These are phyloP conservation scores for Enteromius treurensis DNA, from an alignment of 2,797 vertebrate genomes.

Conservation along the genomic window DNA sequence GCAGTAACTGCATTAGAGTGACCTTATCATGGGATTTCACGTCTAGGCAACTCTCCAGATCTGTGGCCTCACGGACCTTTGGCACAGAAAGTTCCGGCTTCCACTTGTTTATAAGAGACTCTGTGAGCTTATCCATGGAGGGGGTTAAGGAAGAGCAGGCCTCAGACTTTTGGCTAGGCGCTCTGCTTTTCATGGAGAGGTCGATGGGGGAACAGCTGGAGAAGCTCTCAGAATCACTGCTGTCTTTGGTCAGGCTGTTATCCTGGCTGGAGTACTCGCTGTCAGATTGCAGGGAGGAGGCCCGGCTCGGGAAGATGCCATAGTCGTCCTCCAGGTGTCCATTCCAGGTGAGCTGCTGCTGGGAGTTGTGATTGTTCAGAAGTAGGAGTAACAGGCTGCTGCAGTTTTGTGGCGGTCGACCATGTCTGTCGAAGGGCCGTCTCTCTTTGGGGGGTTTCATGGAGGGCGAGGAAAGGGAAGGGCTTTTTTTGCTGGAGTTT, in stretches of 20 bases:
- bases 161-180: constrained; percentile 76
- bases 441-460: constrained; percentile 81
- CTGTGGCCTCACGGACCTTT: constrained; percentile 80
- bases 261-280: constrained; percentile 94
- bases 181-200: constrained; percentile 90
- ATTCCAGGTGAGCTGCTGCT: constrained; percentile 85
- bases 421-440: constrained; percentile 83
- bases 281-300: constrained; percentile 85
- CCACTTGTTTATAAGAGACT: constrained; percentile 93
- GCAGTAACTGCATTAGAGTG: constrained; percentile 94
- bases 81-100: constrained; percentile 87
- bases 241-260: constrained; percentile 91
- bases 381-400: constrained; percentile 94
- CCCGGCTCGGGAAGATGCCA: constrained; percentile 82
- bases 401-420: constrained; percentile 88
- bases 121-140: constrained; percentile 90
- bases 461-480: constrained; percentile 75
- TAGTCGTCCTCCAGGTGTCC: constrained; percentile 84
- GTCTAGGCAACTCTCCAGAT: constrained; percentile 83
- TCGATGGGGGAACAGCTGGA: constrained; percentile 97
- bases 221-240: constrained; percentile 94
- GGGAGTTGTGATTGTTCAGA: constrained; percentile 93
- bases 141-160: constrained; percentile 75
- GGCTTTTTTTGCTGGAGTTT: constrained; percentile 77
- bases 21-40: constrained; percentile 93